Base-by-base conservation (phyloP, 2,888 invertebrate genomes). In the Caenorhabditis virilis region DNA sequence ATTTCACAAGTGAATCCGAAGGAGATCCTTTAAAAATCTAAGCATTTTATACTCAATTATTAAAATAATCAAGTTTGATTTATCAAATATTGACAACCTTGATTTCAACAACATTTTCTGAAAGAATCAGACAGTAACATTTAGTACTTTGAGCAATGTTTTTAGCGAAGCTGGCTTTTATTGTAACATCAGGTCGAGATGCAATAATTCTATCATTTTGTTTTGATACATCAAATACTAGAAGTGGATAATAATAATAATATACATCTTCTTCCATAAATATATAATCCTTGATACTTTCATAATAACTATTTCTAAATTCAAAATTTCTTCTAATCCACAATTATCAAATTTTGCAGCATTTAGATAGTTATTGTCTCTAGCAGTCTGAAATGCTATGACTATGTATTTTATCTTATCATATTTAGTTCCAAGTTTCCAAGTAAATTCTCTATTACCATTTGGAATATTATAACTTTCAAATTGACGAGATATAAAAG, bases 401-500 rank as follows among this genome's bases (percentile, higher is more conserved):
- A 72, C 58, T 45, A 72, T 55, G 38, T 76, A 74, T 49, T 73
- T 71, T 63, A 73, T 69, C 42, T 73, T 73, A 52, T 73, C 73
- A 67, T 73, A 76, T 47, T 75, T 73, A 23, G 74, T 76, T 41
- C 71, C 74, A 22, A 74, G 53, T 27, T 74, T 74, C 74, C 74
- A 76, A 51, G 74, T 75, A 56, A 73, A 73, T 48, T 74, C 74
- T 64, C 68, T 26, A 63, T 67, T 65, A 11, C 72, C 75, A 60
- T 73, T 62, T 33, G 74, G 74, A 52, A 74, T 75, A 41, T 69
- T 75, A 76, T 75, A 73, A 45, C 62, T 71, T 47, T 73, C 73
- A 46, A 73, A 72, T 64, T 73, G 73, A 57, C 72, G 33, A n/a
- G 69, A 72, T 30, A 69, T 69, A 54, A 68, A 68, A 47, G 69